These are phyloP conservation scores for Platalea minor DNA, from an alignment of 2,797 vertebrate genomes.

Conservation along the genomic window DNA sequence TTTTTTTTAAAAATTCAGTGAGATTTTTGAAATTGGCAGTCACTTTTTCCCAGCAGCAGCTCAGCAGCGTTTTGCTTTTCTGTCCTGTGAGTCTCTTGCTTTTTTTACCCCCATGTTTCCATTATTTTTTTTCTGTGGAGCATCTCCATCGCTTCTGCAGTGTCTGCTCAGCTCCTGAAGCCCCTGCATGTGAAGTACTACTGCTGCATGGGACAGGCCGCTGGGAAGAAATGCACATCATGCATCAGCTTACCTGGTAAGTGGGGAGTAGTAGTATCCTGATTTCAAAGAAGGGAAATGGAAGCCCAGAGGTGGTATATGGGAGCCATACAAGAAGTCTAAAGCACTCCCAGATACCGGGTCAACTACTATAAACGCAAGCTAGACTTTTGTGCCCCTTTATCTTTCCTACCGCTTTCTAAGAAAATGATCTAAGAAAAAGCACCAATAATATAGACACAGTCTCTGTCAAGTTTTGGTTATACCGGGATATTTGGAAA, in stretches of 20 bases:
- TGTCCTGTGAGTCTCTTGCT: not conserved
- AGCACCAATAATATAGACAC: rapidly evolving
- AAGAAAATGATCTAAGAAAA: not conserved
- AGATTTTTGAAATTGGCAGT: not conserved
- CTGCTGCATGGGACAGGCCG: not conserved
- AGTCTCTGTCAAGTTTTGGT: not conserved
- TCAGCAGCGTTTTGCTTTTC: not conserved
- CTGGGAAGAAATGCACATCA: not conserved
- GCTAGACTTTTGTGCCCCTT: not conserved
- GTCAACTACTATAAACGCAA: not conserved
- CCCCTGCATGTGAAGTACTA: rapidly evolving
- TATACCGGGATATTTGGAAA: not conserved
- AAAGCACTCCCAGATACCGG: not conserved
- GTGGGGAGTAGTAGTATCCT: no score
- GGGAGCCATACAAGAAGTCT: not conserved
- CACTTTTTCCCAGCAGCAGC: not conserved
- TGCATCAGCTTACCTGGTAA: not conserved
- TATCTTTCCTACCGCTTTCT: not conserved
- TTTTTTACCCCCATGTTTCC: rapidly evolving
- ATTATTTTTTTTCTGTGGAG: not conserved
- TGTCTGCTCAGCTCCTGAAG: not conserved
- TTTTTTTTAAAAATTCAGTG: not conserved
- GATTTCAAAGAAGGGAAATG: not conserved
- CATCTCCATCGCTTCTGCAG: not conserved
- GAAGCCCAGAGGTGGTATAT: not conserved